A percentile compares a stretch with the other conserved stretches of the same genome.
Evolutionary conservation across 2,113 vertebrate species (phyloP).

Genomic region (Tor tambroides): DNA sequence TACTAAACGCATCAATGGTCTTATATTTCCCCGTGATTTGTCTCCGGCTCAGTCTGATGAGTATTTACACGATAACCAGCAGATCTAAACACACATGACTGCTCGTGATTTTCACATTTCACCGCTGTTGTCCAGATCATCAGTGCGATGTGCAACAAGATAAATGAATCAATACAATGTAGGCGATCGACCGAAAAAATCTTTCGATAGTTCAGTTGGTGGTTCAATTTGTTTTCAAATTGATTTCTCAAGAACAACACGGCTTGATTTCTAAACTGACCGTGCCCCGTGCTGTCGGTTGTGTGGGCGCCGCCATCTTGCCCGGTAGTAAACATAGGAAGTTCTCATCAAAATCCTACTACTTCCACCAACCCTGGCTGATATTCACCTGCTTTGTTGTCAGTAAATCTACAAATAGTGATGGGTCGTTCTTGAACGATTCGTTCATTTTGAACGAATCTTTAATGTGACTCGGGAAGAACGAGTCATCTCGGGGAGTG

Average conservation of each 20-base stretch:
- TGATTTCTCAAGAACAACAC: neutral
- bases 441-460: neutral
- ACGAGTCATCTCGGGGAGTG: no score
- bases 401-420: neutral
- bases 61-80: neutral
- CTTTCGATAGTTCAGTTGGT: neutral
- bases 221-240: neutral
- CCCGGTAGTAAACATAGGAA: neutral
- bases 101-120: neutral
- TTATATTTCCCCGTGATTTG: neutral
- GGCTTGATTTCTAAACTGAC: neutral
- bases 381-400: neutral
- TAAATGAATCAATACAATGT: neutral
- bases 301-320: slow-evolving; percentile 53
- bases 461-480: no score
- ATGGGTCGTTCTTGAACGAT: no score
- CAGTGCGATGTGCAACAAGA: no score
- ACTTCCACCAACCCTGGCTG: neutral
- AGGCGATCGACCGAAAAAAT: neutral
- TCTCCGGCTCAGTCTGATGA: neutral
- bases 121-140: neutral
- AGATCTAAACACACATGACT: neutral
- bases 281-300: neutral
- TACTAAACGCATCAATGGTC: neutral
- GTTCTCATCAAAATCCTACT: neutral